phyloP scores from a whole-genome alignment of 2,113 vertebrate species.

The Catharus minimus region DNA sequence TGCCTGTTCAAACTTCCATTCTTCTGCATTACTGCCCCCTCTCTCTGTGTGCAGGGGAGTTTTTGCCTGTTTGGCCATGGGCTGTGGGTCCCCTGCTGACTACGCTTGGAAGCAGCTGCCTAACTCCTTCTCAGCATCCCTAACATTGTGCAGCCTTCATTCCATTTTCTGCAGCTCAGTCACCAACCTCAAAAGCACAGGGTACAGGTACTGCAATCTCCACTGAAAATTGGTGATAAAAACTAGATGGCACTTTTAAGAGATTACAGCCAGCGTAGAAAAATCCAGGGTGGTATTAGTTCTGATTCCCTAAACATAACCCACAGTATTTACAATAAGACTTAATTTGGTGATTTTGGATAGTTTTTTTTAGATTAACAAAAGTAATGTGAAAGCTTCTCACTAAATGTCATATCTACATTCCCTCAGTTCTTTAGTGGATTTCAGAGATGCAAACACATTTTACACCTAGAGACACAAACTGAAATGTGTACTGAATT shows the following conservation, averaged over 20 bases:
- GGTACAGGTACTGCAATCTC: background rate
- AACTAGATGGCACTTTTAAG: background rate
- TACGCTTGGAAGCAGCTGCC: background rate
- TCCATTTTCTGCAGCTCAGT: background rate
- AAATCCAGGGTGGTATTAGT: background rate
- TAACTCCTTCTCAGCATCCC: background rate
- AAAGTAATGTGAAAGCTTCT: background rate
- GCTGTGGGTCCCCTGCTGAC: background rate
- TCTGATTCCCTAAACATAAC: background rate
- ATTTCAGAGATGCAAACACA: conserved; percentile 2
- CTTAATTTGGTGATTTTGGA: background rate
- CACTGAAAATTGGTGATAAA: background rate
- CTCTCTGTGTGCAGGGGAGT: background rate
- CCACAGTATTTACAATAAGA: background rate
- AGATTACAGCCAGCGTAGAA: background rate
- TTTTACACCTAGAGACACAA: background rate
- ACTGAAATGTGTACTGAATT: background rate
- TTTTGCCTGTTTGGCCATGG: background rate
- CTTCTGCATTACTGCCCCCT: background rate
- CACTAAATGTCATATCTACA: background rate
- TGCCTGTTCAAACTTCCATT: background rate
- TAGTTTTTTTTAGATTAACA: background rate
- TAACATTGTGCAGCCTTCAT: accelerated
- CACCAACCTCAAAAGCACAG: background rate
- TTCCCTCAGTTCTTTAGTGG: background rate